Conservation (phyloP, 2,888 invertebrate species). For the Chromoteleia sp. region DNA sequence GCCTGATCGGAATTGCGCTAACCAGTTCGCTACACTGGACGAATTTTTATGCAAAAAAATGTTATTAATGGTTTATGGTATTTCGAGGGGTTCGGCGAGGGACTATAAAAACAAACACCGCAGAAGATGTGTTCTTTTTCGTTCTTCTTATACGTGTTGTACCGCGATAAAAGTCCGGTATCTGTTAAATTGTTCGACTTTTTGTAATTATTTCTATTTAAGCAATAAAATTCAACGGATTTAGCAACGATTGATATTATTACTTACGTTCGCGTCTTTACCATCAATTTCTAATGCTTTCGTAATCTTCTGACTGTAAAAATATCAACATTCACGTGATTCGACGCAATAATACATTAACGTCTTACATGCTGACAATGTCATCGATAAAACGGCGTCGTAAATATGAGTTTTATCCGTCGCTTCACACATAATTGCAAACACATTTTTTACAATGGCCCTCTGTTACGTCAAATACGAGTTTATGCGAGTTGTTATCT, state of each 20-base stretch:
- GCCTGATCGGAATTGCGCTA: constrained; percentile 71
- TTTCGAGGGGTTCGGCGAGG: background rate
- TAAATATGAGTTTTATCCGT: constrained; percentile 44
- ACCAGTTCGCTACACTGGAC: constrained; percentile 47
- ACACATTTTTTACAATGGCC: constrained; percentile 33
- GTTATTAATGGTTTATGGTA: constrained; percentile 27
- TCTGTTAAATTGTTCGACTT: constrained; percentile 12
- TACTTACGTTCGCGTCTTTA: background rate
- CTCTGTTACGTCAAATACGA: constrained; percentile 24
- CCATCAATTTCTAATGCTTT: constrained; percentile 18
- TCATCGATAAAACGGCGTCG: constrained; percentile 44
- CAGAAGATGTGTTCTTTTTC: background rate
- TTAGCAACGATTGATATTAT: background rate
- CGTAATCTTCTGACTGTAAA: constrained; percentile 27
- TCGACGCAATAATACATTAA: constrained; percentile 46
- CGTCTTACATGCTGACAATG: constrained; percentile 49
- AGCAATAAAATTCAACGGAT: too few species aligned
- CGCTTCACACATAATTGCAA: constrained; percentile 43
- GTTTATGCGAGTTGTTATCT: constrained; percentile 46
- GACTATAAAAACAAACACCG: constrained; percentile 28
- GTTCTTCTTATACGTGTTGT: too few species aligned
- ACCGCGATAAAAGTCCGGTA: background rate
- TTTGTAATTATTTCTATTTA: too few species aligned
- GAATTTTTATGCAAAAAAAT: constrained; percentile 27
- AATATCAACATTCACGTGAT: constrained; percentile 32